A percentile compares a stretch with the other conserved stretches of the same genome.
Conservation (phyloP, 2,113 vertebrate genomes). For the Chaetura pelagica region DNA sequence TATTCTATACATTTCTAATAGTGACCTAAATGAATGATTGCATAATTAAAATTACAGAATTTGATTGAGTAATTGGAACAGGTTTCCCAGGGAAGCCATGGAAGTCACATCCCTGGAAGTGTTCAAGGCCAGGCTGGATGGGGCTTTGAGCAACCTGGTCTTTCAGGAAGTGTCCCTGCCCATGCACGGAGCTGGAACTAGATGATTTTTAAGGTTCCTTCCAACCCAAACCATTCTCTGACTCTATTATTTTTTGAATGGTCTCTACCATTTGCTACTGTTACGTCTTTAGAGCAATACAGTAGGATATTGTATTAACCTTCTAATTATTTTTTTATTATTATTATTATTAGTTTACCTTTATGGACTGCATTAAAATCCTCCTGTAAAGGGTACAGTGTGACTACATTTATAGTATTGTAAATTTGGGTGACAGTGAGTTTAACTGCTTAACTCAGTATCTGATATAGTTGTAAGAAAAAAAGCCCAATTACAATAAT, state of each 20-base stretch:
- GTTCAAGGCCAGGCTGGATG: too few relatives aligned
- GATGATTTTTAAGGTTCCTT: too few relatives aligned
- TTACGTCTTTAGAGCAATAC: background rate
- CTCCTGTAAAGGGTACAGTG: background rate
- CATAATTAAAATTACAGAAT: conserved; percentile 2
- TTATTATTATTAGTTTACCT: background rate
- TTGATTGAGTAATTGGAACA: background rate
- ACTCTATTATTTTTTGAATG: background rate
- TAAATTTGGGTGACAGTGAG: conserved; percentile 28
- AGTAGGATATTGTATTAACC: background rate
- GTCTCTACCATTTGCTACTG: background rate
- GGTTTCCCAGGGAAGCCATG: too few relatives aligned
- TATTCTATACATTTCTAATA: background rate
- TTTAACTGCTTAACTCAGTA: conserved; percentile 1
- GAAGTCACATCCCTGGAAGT: too few relatives aligned
- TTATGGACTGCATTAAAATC: conserved; percentile 4
- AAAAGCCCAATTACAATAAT: background rate
- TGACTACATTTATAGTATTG: background rate
- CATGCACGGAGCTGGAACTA: too few relatives aligned
- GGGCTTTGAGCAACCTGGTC: too few relatives aligned
- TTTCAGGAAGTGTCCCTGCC: too few relatives aligned
- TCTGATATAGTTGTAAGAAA: background rate
- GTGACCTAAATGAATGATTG: background rate
- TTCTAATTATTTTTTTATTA: background rate
- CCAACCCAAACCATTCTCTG: too few relatives aligned